Percentiles rank a stretch among this genome's conserved stretches.
Conservation (phyloP, 2,888 invertebrate genomes). For the Cordilura impudica region DNA sequence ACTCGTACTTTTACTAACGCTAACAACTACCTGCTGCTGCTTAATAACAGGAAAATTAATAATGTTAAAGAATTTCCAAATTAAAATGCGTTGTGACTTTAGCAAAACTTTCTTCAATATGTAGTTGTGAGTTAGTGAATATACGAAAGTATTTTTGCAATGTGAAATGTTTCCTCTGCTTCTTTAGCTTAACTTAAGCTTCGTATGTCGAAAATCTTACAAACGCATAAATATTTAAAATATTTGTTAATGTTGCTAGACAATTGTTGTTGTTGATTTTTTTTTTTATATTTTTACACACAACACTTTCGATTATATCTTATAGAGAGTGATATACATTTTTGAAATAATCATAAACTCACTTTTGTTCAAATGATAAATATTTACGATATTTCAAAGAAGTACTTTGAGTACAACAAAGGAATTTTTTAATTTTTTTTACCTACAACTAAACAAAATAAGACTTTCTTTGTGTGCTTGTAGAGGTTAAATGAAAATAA, state of each 20-base stretch:
- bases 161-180: neutral
- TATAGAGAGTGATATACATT: neutral
- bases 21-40: neutral
- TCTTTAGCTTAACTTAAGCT: neutral
- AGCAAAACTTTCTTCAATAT: slow-evolving; percentile 49
- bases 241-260: slow-evolving; percentile 16
- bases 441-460: neutral
- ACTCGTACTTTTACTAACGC: neutral
- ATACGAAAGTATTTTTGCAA: slow-evolving; percentile 42
- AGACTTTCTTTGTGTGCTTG: neutral
- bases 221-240: slow-evolving; percentile 20
- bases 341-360: slow-evolving; percentile 27
- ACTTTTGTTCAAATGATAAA: slow-evolving; percentile 24
- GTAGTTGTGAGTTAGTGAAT: neutral
- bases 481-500: neutral
- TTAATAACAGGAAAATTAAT: slow-evolving; percentile 57
- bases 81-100: slow-evolving; percentile 41
- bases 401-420: neutral
- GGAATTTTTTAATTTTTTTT: neutral
- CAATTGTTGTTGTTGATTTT: neutral
- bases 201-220: slow-evolving; percentile 14
- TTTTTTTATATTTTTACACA: slow-evolving; percentile 3
- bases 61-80: slow-evolving; percentile 53
- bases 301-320: neutral
- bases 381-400: neutral